Conservation (phyloP, 2,113 vertebrate genomes). For the Prionailurus viverrinus region DNA sequence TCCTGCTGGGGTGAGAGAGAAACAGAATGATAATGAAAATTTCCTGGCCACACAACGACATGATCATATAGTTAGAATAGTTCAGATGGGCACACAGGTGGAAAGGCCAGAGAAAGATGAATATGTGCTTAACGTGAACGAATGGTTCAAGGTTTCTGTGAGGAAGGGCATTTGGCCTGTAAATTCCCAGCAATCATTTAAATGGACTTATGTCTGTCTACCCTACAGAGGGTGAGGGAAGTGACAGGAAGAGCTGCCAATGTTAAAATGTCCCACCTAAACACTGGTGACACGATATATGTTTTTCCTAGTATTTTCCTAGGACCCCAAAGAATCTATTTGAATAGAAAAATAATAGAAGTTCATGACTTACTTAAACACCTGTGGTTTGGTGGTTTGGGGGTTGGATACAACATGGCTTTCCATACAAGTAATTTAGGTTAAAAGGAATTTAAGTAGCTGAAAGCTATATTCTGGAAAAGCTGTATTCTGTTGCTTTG, state of each 20-base stretch:
- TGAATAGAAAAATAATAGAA: constrained; percentile 61
- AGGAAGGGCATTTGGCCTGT: neutral
- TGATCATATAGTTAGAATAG: neutral
- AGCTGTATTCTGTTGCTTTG: neutral
- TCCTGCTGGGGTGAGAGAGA: no score
- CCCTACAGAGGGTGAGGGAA: neutral
- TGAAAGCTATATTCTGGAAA: neutral
- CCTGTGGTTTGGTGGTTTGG: constrained; percentile 65
- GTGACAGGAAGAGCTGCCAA: neutral
- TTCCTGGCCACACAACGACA: rapidly evolving
- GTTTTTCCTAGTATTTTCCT: constrained; percentile 49
- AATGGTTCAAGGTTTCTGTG: neutral
- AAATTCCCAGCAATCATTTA: neutral
- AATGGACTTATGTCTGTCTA: neutral
- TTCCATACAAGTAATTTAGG: constrained; percentile 53
- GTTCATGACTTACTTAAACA: constrained; percentile 60
- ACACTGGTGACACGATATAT: neutral
- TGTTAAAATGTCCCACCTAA: neutral
- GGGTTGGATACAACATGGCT: constrained; percentile 8
- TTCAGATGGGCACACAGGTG: neutral
- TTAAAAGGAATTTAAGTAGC: constrained; percentile 58
- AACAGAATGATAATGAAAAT: neutral
- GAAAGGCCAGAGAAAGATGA: neutral
- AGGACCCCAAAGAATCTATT: constrained; percentile 39
- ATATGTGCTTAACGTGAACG: neutral